Percentiles rank a stretch among this genome's conserved stretches.
Evolutionary conservation across 2,113 vertebrate genomes (phyloP).

Genomic region (Nettapus auritus): DNA sequence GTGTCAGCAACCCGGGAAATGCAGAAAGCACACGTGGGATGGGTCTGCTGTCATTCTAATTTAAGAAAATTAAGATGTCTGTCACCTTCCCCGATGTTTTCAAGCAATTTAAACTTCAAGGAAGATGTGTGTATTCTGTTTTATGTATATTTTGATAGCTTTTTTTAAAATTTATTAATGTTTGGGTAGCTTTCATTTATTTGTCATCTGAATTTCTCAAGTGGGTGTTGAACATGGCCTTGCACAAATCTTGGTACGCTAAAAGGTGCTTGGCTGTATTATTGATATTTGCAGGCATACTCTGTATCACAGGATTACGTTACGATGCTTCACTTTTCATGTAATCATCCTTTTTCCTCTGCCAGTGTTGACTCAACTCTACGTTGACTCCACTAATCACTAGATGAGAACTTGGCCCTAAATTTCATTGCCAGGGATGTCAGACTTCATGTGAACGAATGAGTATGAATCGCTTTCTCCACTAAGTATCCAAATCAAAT

Average conservation of each 20-base stretch:
- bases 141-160: not conserved
- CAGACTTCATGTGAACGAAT: not conserved
- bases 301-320: not conserved
- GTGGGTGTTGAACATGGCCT: not conserved
- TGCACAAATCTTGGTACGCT: not conserved
- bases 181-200: not conserved
- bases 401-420: not conserved
- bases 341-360: not conserved
- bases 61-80: not conserved
- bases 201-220: not conserved
- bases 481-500: not conserved
- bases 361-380: too few species aligned
- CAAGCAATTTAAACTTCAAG: conserved; percentile 20
- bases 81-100: conserved; percentile 22
- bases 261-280: not conserved
- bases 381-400: not conserved
- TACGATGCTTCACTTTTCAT: not conserved
- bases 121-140: not conserved
- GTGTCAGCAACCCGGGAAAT: not conserved
- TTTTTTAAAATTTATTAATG: not conserved
- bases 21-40: not conserved
- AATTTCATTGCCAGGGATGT: not conserved
- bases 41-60: conserved; percentile 1
- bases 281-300: not conserved
- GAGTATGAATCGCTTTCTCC: not conserved